These are phyloP conservation scores for Venusia cambrica DNA, from an alignment of 2,888 invertebrate genomes.

Conservation along the genomic window DNA sequence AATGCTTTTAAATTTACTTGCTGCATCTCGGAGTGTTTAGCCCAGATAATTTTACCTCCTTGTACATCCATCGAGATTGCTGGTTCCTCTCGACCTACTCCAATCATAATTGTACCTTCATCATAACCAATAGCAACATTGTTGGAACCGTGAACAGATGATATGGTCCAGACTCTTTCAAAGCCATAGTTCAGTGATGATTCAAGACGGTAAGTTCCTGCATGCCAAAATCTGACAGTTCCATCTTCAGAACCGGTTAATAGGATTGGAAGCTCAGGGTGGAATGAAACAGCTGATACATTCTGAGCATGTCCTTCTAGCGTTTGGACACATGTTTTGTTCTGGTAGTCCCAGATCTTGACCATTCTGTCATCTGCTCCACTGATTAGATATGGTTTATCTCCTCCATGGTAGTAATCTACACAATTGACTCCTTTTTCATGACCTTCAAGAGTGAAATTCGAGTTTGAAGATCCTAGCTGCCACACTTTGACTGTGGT, in stretches of 20 bases:
- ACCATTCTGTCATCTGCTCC: slow-evolving; percentile 98
- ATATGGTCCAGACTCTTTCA: slow-evolving; percentile 98
- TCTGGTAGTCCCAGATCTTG: slow-evolving; percentile 99
- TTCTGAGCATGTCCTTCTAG: slow-evolving; percentile 98
- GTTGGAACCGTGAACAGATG: slow-evolving; percentile 95
- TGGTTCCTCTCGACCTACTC: slow-evolving; percentile 98
- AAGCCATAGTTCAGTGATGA: slow-evolving; percentile 98
- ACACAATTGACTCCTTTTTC: slow-evolving; percentile 99
- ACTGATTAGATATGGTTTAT: slow-evolving; percentile 99
- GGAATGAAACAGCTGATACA: slow-evolving; percentile 97
- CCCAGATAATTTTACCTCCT: slow-evolving; percentile 99
- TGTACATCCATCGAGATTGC: slow-evolving; percentile 99
- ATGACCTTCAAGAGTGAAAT: slow-evolving; percentile 98
- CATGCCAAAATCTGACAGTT: slow-evolving; percentile 98
- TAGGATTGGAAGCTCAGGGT: slow-evolving; percentile 98
- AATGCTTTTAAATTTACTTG: slow-evolving; percentile 95
- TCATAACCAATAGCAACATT: slow-evolving; percentile 98
- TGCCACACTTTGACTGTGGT: slow-evolving; percentile 99
- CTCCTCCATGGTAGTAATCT: slow-evolving; percentile 99
- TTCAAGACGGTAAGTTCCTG: slow-evolving; percentile 98
- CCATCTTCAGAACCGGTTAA: slow-evolving; percentile 99
- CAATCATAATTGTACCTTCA: slow-evolving; percentile 97
- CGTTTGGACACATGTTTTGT: slow-evolving; percentile 99
- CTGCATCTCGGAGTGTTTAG: slow-evolving; percentile 98
- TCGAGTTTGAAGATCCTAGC: slow-evolving; percentile 97